Conservation (phyloP, 2,797 vertebrate genomes). For the Manis pentadactyla region DNA sequence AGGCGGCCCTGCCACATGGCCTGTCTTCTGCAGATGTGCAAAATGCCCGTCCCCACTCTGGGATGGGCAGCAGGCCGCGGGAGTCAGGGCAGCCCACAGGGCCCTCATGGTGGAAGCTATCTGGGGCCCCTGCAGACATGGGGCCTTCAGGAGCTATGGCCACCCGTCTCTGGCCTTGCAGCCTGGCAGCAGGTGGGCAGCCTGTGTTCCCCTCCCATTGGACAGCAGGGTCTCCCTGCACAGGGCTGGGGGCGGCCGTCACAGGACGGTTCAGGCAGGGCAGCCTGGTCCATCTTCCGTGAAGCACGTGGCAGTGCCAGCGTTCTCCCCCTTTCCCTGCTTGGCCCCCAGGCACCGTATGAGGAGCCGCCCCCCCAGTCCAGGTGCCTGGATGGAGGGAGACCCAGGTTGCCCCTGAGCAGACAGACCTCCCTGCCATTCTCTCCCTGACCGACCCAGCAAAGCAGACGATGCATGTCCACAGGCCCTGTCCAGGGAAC, state of each 20-base stretch:
- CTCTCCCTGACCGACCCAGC: accelerated
- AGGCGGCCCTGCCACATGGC: accelerated
- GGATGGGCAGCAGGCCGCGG: neutral
- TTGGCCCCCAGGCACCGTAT: too few species aligned
- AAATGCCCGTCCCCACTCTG: neutral
- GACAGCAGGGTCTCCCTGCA: accelerated
- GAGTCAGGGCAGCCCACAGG: neutral
- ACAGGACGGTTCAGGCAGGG: accelerated
- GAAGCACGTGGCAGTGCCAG: accelerated
- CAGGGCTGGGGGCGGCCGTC: accelerated
- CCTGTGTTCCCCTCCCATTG: neutral
- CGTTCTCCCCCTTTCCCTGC: neutral
- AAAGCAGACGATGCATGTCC: accelerated
- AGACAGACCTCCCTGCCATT: accelerated
- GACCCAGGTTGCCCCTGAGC: neutral
- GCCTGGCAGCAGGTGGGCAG: accelerated
- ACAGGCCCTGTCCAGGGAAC: neutral
- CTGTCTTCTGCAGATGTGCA: too few species aligned
- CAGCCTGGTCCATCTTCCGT: accelerated
- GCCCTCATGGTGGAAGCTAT: neutral
- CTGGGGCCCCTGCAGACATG: too few species aligned
- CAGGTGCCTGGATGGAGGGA: neutral
- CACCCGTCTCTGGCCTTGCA: neutral
- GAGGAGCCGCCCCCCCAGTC: too few species aligned
- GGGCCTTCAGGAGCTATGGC: neutral